phyloP scores from a whole-genome alignment of 2,888 invertebrate species.

The Oscheius myriophilus region DNA sequence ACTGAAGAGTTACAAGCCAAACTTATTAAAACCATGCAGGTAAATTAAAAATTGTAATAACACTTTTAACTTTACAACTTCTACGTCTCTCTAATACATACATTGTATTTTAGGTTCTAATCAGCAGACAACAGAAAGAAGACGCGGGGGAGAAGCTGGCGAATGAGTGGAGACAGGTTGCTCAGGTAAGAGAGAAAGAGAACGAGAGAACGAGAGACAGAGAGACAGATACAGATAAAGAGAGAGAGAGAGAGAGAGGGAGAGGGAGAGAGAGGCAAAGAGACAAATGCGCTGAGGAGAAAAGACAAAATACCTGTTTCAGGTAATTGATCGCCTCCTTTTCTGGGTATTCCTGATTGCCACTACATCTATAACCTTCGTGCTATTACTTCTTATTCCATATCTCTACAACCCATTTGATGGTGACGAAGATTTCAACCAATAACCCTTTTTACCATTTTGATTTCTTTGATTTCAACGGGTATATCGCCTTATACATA shows the following conservation, averaged over 20 bases:
- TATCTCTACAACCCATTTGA: conserved; percentile 41
- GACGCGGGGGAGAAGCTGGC: conserved; percentile 73
- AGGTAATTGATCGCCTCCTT: conserved; percentile 74
- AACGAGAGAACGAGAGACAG: too few relatives aligned
- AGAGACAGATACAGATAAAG: too few relatives aligned
- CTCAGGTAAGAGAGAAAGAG: conserved; percentile 73
- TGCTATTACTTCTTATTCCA: conserved; percentile 75
- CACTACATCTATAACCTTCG: conserved; percentile 74
- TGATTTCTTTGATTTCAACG: neutral
- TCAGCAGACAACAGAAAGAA: conserved; percentile 73
- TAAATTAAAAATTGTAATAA: conserved; percentile 30
- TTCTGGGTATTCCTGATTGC: conserved; percentile 76
- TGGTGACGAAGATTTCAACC: conserved; percentile 15
- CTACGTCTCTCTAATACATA: conserved; percentile 27
- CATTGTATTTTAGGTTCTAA: conserved; percentile 72
- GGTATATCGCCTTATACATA: neutral
- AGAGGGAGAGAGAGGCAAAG: too few relatives aligned
- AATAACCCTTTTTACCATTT: neutral
- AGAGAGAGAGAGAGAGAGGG: neutral
- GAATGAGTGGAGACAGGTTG: conserved; percentile 76
- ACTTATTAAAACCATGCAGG: conserved; percentile 71
- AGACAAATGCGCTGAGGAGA: too few relatives aligned
- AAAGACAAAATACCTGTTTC: conserved; percentile 1
- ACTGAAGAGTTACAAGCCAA: conserved; percentile 41
- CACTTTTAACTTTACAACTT: too few relatives aligned